Evolutionary conservation across 2,113 vertebrate genomes (phyloP).

Genomic region (Thamnophis sirtalis): DNA sequence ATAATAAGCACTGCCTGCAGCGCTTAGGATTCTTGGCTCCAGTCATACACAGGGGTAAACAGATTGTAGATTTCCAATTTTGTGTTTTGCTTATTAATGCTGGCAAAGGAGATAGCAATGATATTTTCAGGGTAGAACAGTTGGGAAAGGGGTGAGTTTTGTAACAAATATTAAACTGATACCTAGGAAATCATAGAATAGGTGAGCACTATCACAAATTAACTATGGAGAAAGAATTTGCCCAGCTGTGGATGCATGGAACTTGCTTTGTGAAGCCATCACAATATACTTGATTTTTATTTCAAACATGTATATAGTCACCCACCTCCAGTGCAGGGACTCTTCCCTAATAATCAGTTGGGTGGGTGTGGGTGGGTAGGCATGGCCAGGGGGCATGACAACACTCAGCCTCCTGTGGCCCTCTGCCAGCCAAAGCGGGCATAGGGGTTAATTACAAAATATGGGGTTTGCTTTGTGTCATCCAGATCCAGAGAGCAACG

Average conservation of each 20-base stretch:
- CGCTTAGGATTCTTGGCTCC: not conserved
- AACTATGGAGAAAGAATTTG: not conserved
- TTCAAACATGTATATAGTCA: not conserved
- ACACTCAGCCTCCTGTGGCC: no score
- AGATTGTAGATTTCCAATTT: not conserved
- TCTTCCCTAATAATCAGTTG: no score
- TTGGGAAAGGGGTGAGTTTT: not conserved
- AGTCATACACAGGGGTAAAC: not conserved
- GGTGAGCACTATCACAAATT: not conserved
- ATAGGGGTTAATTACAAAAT: no score
- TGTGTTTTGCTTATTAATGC: not conserved
- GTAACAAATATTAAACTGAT: not conserved
- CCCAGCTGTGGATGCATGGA: not conserved
- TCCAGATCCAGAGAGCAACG: no score
- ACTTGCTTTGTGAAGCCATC: not conserved
- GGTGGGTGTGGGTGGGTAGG: no score
- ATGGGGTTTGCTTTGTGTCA: no score
- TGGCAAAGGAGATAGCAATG: not conserved
- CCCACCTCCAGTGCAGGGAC: not conserved
- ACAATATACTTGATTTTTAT: not conserved
- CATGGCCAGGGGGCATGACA: no score
- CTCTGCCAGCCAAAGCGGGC: no score
- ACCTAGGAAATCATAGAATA: not conserved
- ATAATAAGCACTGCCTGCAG: not conserved
- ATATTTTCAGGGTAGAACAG: not conserved